Percentiles rank a stretch among this genome's conserved stretches.
Evolutionary conservation across 2,888 invertebrate species (phyloP).

Genomic region (Pristionchus japonicus): DNA sequence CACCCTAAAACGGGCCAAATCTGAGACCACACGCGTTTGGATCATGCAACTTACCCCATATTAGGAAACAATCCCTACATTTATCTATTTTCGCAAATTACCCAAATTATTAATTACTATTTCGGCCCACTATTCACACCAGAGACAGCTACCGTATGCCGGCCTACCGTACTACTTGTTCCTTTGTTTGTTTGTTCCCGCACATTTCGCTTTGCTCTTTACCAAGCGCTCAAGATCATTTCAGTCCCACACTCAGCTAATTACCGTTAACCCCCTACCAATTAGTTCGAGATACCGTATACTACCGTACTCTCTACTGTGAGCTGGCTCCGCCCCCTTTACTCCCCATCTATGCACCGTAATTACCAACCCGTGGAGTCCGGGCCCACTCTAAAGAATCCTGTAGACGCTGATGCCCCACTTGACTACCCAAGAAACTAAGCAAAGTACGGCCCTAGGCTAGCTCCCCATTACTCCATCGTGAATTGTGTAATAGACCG

Average conservation of each 20-base stretch:
- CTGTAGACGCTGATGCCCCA: conserved; percentile 7
- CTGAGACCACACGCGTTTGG: background rate
- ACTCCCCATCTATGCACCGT: background rate
- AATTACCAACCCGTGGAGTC: conserved; percentile 39
- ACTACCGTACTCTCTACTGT: conserved; percentile 26
- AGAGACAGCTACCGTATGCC: conserved; percentile 19
- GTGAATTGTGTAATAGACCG: conserved; percentile 20
- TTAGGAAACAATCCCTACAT: conserved; percentile 8
- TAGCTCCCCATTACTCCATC: background rate
- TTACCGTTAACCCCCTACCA: background rate
- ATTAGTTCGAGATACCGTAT: background rate
- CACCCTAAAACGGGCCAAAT: background rate
- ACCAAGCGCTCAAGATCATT: background rate
- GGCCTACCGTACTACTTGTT: background rate
- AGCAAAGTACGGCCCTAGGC: conserved; percentile 41
- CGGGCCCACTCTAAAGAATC: conserved; percentile 44
- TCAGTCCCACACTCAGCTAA: background rate
- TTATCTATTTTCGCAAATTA: too few species aligned
- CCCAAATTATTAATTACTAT: background rate
- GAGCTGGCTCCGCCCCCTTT: conserved; percentile 38
- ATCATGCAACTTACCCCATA: background rate
- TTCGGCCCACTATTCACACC: background rate
- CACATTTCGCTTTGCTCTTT: background rate
- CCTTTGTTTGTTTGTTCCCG: background rate
- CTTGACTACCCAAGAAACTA: background rate